Evolutionary conservation across 2,113 vertebrate species (phyloP).

Genomic region (Nycticebus coucang): DNA sequence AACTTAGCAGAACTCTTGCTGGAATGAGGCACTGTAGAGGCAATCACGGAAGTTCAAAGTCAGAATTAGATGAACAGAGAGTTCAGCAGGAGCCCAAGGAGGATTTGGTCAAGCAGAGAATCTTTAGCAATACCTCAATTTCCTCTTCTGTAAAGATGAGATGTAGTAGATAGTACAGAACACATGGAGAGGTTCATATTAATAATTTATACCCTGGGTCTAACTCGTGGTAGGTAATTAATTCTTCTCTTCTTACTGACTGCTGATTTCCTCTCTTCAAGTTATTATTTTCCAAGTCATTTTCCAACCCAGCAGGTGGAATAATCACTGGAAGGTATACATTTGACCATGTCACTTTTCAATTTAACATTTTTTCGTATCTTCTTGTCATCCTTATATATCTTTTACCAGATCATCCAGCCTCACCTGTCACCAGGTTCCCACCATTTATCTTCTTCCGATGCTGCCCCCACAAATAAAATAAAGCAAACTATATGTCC

Average conservation of each 20-base stretch:
- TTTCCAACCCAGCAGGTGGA: not conserved
- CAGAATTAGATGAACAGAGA: not conserved
- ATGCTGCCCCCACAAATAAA: not conserved
- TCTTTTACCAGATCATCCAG: not conserved
- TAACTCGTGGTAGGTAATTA: not conserved
- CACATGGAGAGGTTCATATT: not conserved
- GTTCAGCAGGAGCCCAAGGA: not conserved
- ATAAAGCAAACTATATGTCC: too few species aligned
- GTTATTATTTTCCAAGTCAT: not conserved
- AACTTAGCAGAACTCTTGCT: not conserved
- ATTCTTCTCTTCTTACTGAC: not conserved
- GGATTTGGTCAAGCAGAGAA: not conserved
- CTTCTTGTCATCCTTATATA: not conserved
- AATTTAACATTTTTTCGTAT: not conserved
- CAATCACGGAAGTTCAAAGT: not conserved
- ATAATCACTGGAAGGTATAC: not conserved
- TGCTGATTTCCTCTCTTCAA: not conserved
- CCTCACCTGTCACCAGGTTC: not conserved
- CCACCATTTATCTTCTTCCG: not conserved
- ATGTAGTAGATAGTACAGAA: not conserved
- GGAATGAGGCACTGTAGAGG: too few species aligned
- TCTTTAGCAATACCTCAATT: not conserved
- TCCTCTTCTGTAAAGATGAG: not conserved
- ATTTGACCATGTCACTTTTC: not conserved
- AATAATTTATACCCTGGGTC: not conserved